Conservation (phyloP, 2,797 vertebrate genomes). For the Hirundo rustica region DNA sequence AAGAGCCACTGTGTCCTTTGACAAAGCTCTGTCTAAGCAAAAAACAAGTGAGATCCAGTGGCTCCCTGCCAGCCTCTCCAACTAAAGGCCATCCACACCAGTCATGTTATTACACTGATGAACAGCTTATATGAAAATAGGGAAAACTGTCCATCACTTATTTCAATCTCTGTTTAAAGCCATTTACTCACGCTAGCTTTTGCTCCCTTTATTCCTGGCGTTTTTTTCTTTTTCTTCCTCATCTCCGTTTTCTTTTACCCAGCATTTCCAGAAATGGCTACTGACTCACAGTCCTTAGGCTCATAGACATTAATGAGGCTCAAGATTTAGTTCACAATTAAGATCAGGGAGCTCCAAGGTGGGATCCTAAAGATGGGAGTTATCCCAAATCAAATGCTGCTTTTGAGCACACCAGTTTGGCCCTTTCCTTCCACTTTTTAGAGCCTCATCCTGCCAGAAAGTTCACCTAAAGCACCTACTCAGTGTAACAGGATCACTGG, state of each 20-base stretch:
- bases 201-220: neutral
- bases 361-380: neutral
- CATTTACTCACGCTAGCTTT: neutral
- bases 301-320: fast-evolving
- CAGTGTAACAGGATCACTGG: fast-evolving
- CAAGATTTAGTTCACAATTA: neutral
- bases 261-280: neutral
- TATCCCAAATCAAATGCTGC: neutral
- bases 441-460: neutral
- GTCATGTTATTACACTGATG: conserved; percentile 28
- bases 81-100: conserved; percentile 50
- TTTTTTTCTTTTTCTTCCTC: neutral
- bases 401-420: neutral
- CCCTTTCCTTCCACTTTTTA: neutral
- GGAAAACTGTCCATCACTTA: conserved; percentile 6
- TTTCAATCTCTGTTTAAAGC: neutral
- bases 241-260: neutral
- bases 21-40: conserved; percentile 38
- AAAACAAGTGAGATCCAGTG: neutral
- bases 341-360: neutral
- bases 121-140: conserved; percentile 19
- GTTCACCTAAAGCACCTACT: neutral
- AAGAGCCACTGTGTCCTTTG: conserved; percentile 35
- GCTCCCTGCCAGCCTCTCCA: conserved; percentile 50
- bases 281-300: neutral